These are phyloP conservation scores for Bimastos eiseni DNA, from an alignment of 2,888 invertebrate genomes.

Conservation along the genomic window DNA sequence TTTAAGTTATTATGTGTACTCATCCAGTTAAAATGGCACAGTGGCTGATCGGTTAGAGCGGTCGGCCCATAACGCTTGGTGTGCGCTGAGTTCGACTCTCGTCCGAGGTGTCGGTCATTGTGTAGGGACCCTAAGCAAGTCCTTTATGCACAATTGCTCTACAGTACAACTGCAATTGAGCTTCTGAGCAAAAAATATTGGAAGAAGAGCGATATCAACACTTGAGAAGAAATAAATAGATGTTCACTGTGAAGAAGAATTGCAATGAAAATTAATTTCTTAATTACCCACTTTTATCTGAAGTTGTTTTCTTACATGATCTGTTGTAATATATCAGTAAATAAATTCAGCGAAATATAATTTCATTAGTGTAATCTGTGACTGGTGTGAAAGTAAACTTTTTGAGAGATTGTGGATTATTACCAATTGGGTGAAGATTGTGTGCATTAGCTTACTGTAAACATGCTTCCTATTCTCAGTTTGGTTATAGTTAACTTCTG, in stretches of 20 bases:
- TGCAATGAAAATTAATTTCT: not conserved
- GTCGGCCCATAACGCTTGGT: no score
- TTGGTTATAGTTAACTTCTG: not conserved
- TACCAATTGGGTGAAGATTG: not conserved
- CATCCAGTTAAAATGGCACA: no score
- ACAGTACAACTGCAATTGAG: no score
- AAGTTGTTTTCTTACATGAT: not conserved
- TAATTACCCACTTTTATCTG: not conserved
- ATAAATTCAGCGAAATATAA: not conserved
- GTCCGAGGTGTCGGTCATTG: no score
- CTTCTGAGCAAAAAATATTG: no score
- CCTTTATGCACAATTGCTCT: no score
- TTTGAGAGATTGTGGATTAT: not conserved
- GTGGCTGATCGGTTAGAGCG: no score
- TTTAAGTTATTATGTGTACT: no score
- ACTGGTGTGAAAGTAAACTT: not conserved
- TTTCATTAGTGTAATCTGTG: not conserved
- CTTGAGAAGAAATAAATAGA: no score
- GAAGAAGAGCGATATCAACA: no score
- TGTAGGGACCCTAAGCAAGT: no score
- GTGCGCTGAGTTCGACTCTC: no score
- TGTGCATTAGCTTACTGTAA: not conserved
- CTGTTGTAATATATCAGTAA: slow-evolving; percentile 1
- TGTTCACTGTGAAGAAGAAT: not conserved
- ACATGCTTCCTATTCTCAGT: not conserved